Percentiles rank a stretch among this genome's conserved stretches.
phyloP scores from a whole-genome alignment of 2,888 invertebrate genomes.

The Crepidodera aurea region DNA sequence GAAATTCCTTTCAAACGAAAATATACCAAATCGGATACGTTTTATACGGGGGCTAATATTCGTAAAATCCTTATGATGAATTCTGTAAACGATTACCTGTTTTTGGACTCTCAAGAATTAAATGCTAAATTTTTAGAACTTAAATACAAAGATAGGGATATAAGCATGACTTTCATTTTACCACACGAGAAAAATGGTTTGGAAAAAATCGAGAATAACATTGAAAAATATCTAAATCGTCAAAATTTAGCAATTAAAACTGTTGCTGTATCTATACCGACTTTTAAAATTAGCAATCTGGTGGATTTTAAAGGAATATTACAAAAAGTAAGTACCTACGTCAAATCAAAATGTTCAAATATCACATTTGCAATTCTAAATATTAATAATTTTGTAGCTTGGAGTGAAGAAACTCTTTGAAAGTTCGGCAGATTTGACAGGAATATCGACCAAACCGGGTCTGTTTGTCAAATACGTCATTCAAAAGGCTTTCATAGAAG shows the following conservation, averaged over 20 bases:
- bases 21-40: background rate
- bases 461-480: constrained; percentile 47
- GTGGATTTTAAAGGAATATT: background rate
- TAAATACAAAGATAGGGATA: constrained; percentile 43
- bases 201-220: constrained; percentile 29
- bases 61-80: background rate
- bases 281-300: background rate
- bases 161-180: constrained; percentile 45
- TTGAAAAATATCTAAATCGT: constrained; percentile 33
- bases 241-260: background rate
- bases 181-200: constrained; percentile 45
- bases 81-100: background rate
- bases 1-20: background rate
- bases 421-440: constrained; percentile 49
- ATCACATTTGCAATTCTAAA: background rate
- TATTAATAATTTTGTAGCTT: constrained; percentile 32
- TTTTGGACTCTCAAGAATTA: constrained; percentile 16
- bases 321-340: background rate
- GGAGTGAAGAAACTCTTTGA: constrained; percentile 42
- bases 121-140: constrained; percentile 50
- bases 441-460: constrained; percentile 44
- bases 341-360: too few relatives aligned
- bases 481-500: constrained; percentile 55
- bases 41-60: background rate
- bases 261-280: constrained; percentile 32